phyloP scores from a whole-genome alignment of 2,888 invertebrate genomes.

The Hemicrepidius hirtus region DNA sequence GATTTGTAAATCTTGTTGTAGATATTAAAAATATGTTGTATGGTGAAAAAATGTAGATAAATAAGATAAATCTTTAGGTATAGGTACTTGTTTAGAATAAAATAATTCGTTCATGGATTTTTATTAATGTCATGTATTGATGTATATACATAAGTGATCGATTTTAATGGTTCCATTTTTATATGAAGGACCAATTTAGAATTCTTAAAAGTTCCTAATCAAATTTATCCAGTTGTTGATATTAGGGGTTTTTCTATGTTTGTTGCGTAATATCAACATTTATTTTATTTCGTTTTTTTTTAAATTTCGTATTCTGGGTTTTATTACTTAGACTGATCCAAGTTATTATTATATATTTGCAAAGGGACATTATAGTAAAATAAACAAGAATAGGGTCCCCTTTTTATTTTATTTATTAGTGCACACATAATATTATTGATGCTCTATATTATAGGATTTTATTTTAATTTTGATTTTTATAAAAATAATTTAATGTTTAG shows the following conservation, averaged over 20 bases:
- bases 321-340: slow-evolving; percentile 61
- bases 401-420: slow-evolving; percentile 51
- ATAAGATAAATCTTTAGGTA: slow-evolving; percentile 56
- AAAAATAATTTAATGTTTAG: no score
- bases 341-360: slow-evolving; percentile 57
- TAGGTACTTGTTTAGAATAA: slow-evolving; percentile 66
- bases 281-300: slow-evolving; percentile 55
- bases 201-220: slow-evolving; percentile 69
- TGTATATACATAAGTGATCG: slow-evolving; percentile 64
- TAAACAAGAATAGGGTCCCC: slow-evolving; percentile 67
- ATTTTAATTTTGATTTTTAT: background rate
- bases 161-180: slow-evolving; percentile 65
- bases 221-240: slow-evolving; percentile 56
- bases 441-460: background rate
- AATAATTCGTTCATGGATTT: slow-evolving; percentile 58
- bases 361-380: slow-evolving; percentile 57
- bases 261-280: slow-evolving; percentile 46
- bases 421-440: slow-evolving; percentile 9
- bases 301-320: slow-evolving; percentile 57
- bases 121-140: slow-evolving; percentile 66
- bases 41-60: slow-evolving; percentile 59
- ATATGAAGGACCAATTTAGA: slow-evolving; percentile 70
- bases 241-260: slow-evolving; percentile 52
- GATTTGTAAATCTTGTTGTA: slow-evolving; percentile 66
- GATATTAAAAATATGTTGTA: slow-evolving; percentile 62